Conservation (phyloP, 2,797 vertebrate genomes). For the Anniella stebbinsi region DNA sequence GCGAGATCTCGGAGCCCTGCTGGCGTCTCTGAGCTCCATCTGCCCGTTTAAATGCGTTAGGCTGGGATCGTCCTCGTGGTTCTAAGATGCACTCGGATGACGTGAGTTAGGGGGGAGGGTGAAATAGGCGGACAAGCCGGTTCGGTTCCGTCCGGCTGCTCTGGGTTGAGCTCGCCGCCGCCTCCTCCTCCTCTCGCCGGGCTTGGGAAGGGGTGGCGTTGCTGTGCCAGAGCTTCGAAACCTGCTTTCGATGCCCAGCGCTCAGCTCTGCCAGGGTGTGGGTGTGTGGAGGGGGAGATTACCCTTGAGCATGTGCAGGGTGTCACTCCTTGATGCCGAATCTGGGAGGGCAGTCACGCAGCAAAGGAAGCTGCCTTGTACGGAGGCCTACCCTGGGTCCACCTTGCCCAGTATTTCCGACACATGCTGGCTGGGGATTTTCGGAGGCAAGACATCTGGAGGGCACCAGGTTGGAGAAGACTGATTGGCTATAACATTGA, state of each 20-base stretch:
- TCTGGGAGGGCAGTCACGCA: neutral
- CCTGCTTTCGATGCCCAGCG: neutral
- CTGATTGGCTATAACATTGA: too few species aligned
- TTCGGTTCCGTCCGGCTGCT: too few species aligned
- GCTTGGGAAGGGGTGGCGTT: neutral
- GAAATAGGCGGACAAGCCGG: neutral
- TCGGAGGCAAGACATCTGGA: too few species aligned
- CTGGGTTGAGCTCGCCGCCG: accelerated
- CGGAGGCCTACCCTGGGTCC: neutral
- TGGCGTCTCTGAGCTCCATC: too few species aligned
- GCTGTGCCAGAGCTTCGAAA: neutral
- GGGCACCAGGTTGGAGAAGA: too few species aligned
- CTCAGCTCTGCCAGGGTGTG: too few species aligned
- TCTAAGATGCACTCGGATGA: slow-evolving; percentile 56
- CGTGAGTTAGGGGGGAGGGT: slow-evolving; percentile 8
- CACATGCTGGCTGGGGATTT: too few species aligned
- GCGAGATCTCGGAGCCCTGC: neutral
- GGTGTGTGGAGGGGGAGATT: neutral
- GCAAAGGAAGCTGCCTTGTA: neutral
- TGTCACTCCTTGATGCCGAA: neutral
- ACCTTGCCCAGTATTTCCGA: too few species aligned
- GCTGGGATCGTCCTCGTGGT: neutral
- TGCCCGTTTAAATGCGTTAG: accelerated
- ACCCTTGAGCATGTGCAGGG: neutral
- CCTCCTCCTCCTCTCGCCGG: neutral